A percentile compares a stretch with the other conserved stretches of the same genome.
phyloP scores from a whole-genome alignment of 2,888 invertebrate species.

The Dryadula phaetusa region DNA sequence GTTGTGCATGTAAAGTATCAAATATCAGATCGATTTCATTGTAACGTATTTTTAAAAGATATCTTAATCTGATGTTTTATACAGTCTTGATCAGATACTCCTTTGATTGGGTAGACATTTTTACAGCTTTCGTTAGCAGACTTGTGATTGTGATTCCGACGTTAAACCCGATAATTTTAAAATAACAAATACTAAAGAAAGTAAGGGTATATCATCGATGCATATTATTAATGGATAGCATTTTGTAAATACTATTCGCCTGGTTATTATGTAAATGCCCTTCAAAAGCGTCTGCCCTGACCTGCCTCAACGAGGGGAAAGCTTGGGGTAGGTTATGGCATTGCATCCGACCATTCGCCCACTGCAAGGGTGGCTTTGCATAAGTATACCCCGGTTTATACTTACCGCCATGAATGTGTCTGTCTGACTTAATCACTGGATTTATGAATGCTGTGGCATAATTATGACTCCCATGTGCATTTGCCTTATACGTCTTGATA shows the following conservation, averaged over 20 bases:
- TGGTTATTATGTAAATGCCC: constrained; percentile 74
- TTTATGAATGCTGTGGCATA: constrained; percentile 73
- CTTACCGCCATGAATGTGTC: constrained; percentile 68
- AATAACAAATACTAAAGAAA: constrained; percentile 1
- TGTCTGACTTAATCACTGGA: constrained; percentile 68
- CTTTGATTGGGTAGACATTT: neutral
- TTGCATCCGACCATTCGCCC: constrained; percentile 75
- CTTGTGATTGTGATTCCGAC: neutral
- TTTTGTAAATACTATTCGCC: constrained; percentile 49
- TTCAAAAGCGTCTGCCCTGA: constrained; percentile 74
- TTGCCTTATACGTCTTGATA: constrained; percentile 46
- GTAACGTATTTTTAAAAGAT: neutral
- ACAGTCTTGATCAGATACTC: neutral
- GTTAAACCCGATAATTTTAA: neutral
- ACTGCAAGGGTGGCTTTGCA: constrained; percentile 77
- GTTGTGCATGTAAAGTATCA: neutral
- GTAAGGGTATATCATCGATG: constrained; percentile 26
- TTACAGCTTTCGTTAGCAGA: neutral
- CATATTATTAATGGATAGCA: constrained; percentile 43
- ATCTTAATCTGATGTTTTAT: neutral
- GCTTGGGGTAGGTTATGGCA: constrained; percentile 79
- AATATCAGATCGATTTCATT: neutral
- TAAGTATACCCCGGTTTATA: constrained; percentile 69
- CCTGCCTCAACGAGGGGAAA: constrained; percentile 76
- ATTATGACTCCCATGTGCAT: constrained; percentile 66